phyloP scores from a whole-genome alignment of 2,113 vertebrate genomes.

The Cyrtonyx montezumae region DNA sequence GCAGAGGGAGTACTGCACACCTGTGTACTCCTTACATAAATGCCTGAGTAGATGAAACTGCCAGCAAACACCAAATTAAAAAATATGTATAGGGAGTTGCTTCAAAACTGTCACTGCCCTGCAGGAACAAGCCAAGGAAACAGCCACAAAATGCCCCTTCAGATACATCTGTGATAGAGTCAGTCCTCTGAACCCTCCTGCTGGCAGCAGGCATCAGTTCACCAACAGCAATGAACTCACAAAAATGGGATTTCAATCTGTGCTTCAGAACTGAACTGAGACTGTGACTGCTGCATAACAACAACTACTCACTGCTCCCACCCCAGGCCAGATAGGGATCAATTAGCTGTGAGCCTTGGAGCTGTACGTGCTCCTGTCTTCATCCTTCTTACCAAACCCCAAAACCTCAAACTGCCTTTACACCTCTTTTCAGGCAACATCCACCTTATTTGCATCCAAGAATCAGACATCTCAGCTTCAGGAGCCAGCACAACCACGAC shows the following conservation, averaged over 20 bases:
- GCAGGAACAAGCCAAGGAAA: background rate
- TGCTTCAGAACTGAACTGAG: constrained; percentile 27
- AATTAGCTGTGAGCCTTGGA: background rate
- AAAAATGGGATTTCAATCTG: constrained; percentile 48
- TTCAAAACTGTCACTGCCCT: background rate
- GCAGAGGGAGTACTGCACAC: background rate
- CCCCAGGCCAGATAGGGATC: background rate
- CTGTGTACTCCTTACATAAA: fast-evolving
- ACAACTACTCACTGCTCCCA: background rate
- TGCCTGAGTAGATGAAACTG: background rate
- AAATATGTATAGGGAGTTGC: background rate
- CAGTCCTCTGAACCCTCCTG: background rate
- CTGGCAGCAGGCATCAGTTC: constrained; percentile 25
- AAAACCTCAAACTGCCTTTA: background rate
- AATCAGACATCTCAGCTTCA: background rate
- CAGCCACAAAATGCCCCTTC: background rate
- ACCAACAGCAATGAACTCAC: background rate
- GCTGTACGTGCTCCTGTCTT: background rate
- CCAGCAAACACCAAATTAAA: background rate
- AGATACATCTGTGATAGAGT: background rate
- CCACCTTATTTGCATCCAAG: background rate
- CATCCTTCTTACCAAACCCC: background rate
- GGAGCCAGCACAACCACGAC: background rate
- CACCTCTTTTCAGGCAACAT: background rate
- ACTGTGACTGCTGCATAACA: background rate